A percentile compares a stretch with the other conserved stretches of the same genome.
phyloP scores from a whole-genome alignment of 2,888 invertebrate species.

The Cephalotes varians region DNA sequence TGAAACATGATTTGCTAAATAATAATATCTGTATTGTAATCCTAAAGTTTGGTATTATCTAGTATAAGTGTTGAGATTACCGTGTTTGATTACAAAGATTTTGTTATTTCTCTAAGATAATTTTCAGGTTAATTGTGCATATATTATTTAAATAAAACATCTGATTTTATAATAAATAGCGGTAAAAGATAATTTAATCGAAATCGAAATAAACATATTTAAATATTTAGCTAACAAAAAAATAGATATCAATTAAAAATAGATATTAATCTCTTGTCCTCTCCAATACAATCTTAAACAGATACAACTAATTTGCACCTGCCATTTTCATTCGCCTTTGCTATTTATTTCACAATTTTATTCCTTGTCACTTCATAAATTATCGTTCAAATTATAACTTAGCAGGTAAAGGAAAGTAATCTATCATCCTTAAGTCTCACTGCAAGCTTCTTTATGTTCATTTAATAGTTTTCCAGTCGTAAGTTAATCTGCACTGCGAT shows the following conservation, averaged over 20 bases:
- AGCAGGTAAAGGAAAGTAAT: neutral
- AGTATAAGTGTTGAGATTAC: neutral
- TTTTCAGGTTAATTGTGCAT: neutral
- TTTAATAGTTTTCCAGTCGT: neutral
- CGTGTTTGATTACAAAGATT: neutral
- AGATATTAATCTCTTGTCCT: neutral
- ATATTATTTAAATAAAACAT: neutral
- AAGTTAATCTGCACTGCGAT: constrained; percentile 20
- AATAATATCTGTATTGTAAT: neutral
- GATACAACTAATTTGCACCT: neutral
- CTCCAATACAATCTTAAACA: neutral
- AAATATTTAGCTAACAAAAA: neutral
- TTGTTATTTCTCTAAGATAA: neutral
- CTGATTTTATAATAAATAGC: neutral
- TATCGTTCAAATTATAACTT: neutral
- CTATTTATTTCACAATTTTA: neutral
- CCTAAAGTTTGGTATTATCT: neutral
- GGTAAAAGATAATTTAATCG: neutral
- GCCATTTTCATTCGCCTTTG: neutral
- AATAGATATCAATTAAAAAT: no score
- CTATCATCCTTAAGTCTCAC: neutral
- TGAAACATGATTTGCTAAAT: constrained; percentile 82
- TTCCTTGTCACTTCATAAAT: neutral
- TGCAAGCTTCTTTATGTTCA: neutral
- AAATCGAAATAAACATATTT: neutral